Conservation (phyloP, 2,113 vertebrate genomes). For the Garra rufa region DNA sequence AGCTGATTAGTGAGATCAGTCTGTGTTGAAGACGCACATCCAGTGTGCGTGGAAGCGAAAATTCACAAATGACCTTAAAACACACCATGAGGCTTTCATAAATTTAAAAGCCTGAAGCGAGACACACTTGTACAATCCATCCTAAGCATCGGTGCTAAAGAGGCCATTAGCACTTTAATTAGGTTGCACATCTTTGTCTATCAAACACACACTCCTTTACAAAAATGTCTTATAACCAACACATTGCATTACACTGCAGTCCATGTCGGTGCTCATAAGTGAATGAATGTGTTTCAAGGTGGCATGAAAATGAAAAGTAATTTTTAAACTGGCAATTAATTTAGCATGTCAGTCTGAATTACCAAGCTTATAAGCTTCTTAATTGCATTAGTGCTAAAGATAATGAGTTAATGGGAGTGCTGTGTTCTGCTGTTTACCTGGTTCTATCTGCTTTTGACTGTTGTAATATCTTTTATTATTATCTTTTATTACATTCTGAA, state of each 20-base stretch:
- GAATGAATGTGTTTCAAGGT: constrained; percentile 21
- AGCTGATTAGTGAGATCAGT: constrained; percentile 21
- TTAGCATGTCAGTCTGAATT: constrained; percentile 38
- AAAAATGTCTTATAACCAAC: constrained; percentile 8
- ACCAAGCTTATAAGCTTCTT: constrained; percentile 33
- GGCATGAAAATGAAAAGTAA: constrained; percentile 40
- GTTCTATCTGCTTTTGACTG: not conserved
- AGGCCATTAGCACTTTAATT: constrained; percentile 20
- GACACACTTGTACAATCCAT: constrained; percentile 8
- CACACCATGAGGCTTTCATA: not conserved
- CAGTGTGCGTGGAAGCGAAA: not conserved
- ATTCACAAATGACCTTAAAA: not conserved
- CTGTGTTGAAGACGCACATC: not conserved
- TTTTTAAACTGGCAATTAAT: constrained; percentile 21
- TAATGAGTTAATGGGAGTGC: constrained; percentile 27
- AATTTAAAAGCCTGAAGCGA: not conserved
- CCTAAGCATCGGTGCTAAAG: not conserved
- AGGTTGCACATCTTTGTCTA: constrained; percentile 19
- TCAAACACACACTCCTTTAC: not conserved
- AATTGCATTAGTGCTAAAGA: constrained; percentile 8
- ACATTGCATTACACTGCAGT: not conserved
- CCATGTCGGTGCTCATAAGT: not conserved
- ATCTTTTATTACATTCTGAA: not conserved
- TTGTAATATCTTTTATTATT: not conserved
- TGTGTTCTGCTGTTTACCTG: not conserved